These are phyloP conservation scores for Synergus itoensis DNA, from an alignment of 2,888 invertebrate genomes.

Conservation along the genomic window DNA sequence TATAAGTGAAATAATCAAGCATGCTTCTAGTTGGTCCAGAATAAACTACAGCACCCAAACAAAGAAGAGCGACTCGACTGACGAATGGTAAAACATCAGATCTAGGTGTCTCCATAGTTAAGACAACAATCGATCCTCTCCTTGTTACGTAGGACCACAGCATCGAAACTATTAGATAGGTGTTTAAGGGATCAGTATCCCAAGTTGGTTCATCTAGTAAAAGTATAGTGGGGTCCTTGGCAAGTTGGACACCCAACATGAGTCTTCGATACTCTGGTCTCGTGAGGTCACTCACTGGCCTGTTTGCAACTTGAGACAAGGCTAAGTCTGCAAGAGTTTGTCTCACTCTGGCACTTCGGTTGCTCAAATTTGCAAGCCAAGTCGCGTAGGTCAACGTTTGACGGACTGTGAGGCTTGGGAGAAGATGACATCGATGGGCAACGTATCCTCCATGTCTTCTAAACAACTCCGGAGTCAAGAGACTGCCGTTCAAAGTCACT, in stretches of 20 bases:
- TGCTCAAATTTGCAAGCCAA: constrained; percentile 73
- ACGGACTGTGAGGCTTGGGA: constrained; percentile 92
- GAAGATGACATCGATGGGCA: constrained; percentile 90
- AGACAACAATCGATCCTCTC: constrained; percentile 92
- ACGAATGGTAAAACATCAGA: constrained; percentile 97
- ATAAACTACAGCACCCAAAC: constrained; percentile 94
- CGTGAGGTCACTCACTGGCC: constrained; percentile 90
- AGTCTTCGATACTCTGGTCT: constrained; percentile 94
- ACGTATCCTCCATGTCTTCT: constrained; percentile 94
- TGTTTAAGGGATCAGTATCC: constrained; percentile 96
- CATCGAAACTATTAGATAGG: constrained; percentile 96
- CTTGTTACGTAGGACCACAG: constrained; percentile 94
- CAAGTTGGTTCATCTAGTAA: constrained; percentile 96
- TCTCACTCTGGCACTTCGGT: constrained; percentile 87
- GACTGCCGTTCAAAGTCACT: constrained; percentile 92
- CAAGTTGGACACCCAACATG: constrained; percentile 94
- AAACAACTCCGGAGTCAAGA: constrained; percentile 89
- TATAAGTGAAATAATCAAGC: constrained; percentile 95
- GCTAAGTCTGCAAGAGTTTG: constrained; percentile 97
- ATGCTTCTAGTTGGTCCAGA: constrained; percentile 95
- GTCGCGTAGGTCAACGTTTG: constrained; percentile 91
- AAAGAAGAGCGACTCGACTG: constrained; percentile 93
- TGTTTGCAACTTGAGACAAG: constrained; percentile 92
- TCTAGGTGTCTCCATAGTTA: constrained; percentile 96
- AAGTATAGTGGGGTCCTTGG: constrained; percentile 94